A percentile compares a stretch with the other conserved stretches of the same genome.
Conservation (phyloP, 2,113 vertebrate species). For the Istiophorus platypterus region DNA sequence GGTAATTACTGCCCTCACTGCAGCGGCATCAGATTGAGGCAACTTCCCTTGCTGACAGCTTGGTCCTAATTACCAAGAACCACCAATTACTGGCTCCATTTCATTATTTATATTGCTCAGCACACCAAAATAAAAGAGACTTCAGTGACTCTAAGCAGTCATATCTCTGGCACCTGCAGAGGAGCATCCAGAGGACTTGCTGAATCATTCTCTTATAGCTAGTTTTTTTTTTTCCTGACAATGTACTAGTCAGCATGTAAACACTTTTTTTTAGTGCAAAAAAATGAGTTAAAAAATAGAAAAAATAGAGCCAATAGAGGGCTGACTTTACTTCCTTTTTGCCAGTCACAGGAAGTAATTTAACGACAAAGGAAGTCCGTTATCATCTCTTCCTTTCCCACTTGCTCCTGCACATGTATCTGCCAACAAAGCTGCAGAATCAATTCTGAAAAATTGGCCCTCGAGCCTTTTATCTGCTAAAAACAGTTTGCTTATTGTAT, state of each 20-base stretch:
- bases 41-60: constrained; percentile 82
- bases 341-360: constrained; percentile 70
- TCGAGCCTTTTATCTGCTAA: constrained; percentile 38
- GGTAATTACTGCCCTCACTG: constrained; percentile 81
- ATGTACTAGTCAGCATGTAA: constrained; percentile 46
- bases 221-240: constrained; percentile 44
- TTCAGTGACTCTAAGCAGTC: constrained; percentile 67
- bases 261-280: constrained; percentile 23
- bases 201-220: constrained; percentile 54
- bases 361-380: constrained; percentile 65
- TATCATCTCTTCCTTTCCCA: constrained; percentile 44
- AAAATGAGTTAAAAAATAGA: constrained; percentile 34
- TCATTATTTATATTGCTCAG: constrained; percentile 83
- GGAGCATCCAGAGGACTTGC: constrained; percentile 59
- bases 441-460: constrained; percentile 34
- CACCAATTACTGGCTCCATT: constrained; percentile 83
- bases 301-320: constrained; percentile 34
- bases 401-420: constrained; percentile 44
- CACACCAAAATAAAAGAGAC: constrained; percentile 79
- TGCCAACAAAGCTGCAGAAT: constrained; percentile 44
- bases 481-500: constrained; percentile 39
- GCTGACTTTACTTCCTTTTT: constrained; percentile 54
- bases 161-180: constrained; percentile 73
- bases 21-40: constrained; percentile 77
- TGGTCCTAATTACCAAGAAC: constrained; percentile 85